Conservation (phyloP, 2,888 invertebrate genomes). For the Byasa hedistus region DNA sequence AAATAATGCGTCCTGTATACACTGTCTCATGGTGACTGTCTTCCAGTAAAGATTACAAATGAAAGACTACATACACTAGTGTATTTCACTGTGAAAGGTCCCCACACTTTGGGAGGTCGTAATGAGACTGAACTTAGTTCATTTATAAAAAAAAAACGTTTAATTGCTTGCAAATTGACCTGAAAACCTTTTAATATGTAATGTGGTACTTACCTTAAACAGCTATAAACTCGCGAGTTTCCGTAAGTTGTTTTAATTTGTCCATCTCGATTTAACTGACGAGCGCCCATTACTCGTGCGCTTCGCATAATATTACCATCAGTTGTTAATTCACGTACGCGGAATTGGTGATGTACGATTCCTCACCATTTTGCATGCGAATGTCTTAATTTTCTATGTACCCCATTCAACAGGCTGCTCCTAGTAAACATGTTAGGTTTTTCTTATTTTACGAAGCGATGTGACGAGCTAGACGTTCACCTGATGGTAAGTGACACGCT, state of each 20-base stretch:
- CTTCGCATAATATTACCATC: conserved; percentile 60
- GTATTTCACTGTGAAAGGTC: no score
- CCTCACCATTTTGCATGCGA: conserved; percentile 27
- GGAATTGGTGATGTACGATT: conserved; percentile 35
- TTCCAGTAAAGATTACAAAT: no score
- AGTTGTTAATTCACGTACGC: conserved; percentile 44
- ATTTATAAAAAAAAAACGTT: neutral
- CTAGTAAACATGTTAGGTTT: no score
- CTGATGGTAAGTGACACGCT: no score
- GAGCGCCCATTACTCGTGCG: conserved; percentile 52
- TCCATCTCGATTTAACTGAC: conserved; percentile 29
- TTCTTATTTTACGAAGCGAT: no score
- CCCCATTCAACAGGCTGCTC: neutral
- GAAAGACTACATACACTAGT: no score
- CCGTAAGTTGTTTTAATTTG: conserved; percentile 17
- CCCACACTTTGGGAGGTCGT: neutral
- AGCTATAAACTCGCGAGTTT: conserved; percentile 6
- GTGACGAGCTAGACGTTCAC: no score
- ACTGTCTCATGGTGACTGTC: no score
- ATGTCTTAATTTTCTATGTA: neutral
- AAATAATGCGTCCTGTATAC: no score
- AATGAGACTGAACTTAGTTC: neutral
- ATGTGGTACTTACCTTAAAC: neutral
- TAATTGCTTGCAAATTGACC: neutral
- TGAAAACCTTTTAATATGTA: conserved; percentile 1